A percentile compares a stretch with the other conserved stretches of the same genome.
phyloP scores from a whole-genome alignment of 2,113 vertebrate genomes.

The Rynchops niger region DNA sequence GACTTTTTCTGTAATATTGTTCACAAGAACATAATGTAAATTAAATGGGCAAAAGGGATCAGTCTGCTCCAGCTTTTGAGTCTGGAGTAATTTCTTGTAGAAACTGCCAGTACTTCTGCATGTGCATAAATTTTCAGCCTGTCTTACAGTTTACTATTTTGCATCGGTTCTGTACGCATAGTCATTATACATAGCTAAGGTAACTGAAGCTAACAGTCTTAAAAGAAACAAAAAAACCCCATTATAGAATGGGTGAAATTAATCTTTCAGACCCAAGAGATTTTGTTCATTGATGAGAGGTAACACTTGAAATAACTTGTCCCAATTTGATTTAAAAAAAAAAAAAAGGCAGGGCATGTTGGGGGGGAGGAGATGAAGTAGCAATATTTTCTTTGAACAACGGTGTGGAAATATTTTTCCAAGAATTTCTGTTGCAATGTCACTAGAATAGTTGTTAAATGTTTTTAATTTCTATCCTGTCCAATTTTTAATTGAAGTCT shows the following conservation, averaged over 20 bases:
- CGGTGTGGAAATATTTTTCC: background rate
- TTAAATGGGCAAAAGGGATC: background rate
- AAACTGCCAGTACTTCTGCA: background rate
- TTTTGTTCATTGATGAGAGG: background rate
- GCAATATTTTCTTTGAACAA: background rate
- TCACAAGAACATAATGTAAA: background rate
- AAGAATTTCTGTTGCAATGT: background rate
- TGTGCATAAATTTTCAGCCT: background rate
- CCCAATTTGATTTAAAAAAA: background rate
- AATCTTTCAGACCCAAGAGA: background rate
- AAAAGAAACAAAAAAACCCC: background rate
- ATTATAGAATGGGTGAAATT: background rate
- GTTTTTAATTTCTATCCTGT: background rate
- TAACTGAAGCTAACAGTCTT: background rate
- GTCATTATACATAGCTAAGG: background rate
- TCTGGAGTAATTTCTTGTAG: background rate
- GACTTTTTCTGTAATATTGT: background rate
- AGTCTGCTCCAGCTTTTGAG: background rate
- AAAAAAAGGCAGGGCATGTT: fast-evolving
- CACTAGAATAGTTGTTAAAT: background rate
- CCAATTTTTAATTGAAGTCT: background rate
- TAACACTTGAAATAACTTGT: background rate
- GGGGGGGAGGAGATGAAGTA: background rate
- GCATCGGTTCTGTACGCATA: background rate
- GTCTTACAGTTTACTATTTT: background rate